A percentile compares a stretch with the other conserved stretches of the same genome.
Evolutionary conservation across 2,113 vertebrate genomes (phyloP).

Genomic region (Cynoglossus semilaevis): DNA sequence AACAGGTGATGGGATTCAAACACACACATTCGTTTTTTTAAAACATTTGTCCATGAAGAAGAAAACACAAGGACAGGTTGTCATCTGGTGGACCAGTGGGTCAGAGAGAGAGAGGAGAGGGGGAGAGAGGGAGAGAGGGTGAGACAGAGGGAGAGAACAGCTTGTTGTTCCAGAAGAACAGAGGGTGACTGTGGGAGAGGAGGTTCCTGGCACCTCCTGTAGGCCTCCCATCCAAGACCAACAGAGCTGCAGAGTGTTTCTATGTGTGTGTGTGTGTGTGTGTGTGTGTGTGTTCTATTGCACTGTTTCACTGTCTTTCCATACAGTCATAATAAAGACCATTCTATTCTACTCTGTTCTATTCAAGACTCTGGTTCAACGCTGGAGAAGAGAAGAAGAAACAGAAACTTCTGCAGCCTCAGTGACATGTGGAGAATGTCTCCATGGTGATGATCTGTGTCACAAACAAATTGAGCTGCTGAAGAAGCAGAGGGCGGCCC

Average conservation of each 20-base stretch:
- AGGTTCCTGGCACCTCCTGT: conserved; percentile 70
- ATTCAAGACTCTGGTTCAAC: conserved; percentile 19
- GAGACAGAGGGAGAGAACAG: conserved; percentile 47
- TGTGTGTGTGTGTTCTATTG: neutral
- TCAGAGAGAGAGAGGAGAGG: conserved; percentile 22
- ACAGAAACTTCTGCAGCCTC: conserved; percentile 54
- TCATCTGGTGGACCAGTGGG: conserved; percentile 35
- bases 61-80: neutral
- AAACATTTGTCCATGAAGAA: too few species aligned
- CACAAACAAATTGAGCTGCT: conserved; percentile 72
- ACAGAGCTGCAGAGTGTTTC: conserved; percentile 29
- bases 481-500: conserved; percentile 44
- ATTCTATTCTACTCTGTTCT: too few species aligned
- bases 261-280: conserved; percentile 17
- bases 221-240: conserved; percentile 58
- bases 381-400: conserved; percentile 42
- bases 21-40: too few species aligned
- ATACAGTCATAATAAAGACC: too few species aligned
- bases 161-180: conserved; percentile 73
- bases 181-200: conserved; percentile 70
- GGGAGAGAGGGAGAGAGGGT: neutral
- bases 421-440: conserved; percentile 65
- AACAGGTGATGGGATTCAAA: too few species aligned
- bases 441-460: conserved; percentile 60
- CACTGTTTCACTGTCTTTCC: too few species aligned